These are phyloP conservation scores for Huso huso DNA, from an alignment of 2,797 vertebrate genomes.

Conservation along the genomic window DNA sequence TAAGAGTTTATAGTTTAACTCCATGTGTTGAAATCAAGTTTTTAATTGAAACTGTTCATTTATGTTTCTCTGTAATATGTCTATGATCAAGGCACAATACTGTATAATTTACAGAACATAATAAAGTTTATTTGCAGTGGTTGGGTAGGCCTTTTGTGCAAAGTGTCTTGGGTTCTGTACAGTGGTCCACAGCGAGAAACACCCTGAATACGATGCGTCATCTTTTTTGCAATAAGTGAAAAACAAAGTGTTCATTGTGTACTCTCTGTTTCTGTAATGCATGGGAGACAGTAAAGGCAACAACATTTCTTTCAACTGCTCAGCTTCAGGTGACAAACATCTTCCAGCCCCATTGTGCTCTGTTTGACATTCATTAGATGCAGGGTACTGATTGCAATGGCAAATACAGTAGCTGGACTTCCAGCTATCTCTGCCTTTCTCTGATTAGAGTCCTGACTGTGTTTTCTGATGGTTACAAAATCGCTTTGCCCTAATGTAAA, in stretches of 20 bases:
- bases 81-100: conserved; percentile 5
- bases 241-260: conserved; percentile 26
- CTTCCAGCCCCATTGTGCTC: no score
- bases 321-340: no score
- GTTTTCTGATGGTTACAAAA: no score
- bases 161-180: not conserved
- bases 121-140: conserved; percentile 12
- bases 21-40: not conserved
- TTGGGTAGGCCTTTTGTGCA: not conserved
- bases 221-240: conserved; percentile 3
- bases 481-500: no score
- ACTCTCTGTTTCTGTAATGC: conserved; percentile 30
- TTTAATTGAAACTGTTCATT: conserved; percentile 2
- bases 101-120: conserved; percentile 6
- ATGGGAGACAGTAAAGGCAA: conserved; percentile 12
- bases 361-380: no score
- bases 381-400: no score
- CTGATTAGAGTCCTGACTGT: no score
- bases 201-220: not conserved
- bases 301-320: no score
- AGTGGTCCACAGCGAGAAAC: not conserved
- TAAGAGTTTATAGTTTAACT: conserved; percentile 9
- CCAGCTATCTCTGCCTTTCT: no score
- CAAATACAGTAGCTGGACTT: no score
- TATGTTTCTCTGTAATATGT: conserved; percentile 6